Evolutionary conservation across 2,113 vertebrate genomes (phyloP), one percentile per base, ranked within the genome.

Genomic region (Todiramphus chloris): DNA sequence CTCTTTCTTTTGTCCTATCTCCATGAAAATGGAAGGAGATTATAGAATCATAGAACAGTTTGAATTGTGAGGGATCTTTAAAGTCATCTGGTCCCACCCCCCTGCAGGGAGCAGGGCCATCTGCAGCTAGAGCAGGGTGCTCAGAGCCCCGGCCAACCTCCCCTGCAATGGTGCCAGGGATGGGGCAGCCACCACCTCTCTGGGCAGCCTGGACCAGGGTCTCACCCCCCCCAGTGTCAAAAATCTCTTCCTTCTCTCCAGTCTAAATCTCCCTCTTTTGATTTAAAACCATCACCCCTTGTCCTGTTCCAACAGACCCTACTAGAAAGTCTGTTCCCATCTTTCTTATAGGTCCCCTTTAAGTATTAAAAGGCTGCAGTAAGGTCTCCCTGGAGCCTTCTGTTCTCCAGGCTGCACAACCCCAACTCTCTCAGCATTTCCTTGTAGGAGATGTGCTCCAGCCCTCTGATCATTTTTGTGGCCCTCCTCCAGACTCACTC

Each of bases 341-440:
- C 35, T 73, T 66, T 30, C 51, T 39, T 44, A 6, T 14, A 44
- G 28, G n/a, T 25, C 12, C 27, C 14, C 13, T 51, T 58, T 37
- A 44, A 28, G 23, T 13, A 51, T 1, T 13, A 12, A 30, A 35
- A 63, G n/a, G 39, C n/a, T 0, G 1, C 43, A 10, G 1, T 27
- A 41, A 69, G 39, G 16, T 64, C 9, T 72, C 17, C 64, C 7
- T 0, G 0, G 19, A 85, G 18, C 59, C 19, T 53, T 60, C 37
- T 64, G 13, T 51, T 64, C 73, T 59, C 28, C 66, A 66, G 15
- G 23, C 75, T 80, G 59, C 80, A n/a, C 21, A 77, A 33, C 7
- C 5, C 37, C 53, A 80, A 21, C 7, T 62, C 11, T 28, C 33
- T 62, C 39, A 73, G 51, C 18, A 25, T 72, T 11, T 72, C 37